Conservation (phyloP, 2,888 invertebrate species). For the Mimachlamys varia region DNA sequence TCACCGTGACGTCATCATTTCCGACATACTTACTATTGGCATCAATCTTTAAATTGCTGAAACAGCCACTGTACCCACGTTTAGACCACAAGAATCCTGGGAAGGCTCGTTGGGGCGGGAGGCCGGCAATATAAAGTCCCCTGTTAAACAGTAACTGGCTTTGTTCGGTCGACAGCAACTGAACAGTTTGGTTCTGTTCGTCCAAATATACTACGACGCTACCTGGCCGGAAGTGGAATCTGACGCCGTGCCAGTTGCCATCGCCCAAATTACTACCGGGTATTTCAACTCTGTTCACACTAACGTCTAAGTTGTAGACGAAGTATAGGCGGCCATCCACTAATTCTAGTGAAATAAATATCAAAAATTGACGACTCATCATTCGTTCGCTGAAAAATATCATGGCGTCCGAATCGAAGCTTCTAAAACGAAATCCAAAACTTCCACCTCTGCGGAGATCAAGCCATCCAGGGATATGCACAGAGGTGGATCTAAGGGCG, state of each 20-base stretch:
- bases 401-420: slow-evolving; percentile 71
- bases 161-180: neutral
- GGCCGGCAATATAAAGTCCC: neutral
- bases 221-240: neutral
- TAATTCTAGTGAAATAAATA: slow-evolving; percentile 76
- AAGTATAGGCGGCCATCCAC: slow-evolving; percentile 76
- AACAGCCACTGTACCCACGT: neutral
- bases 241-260: slow-evolving; percentile 17
- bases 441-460: slow-evolving; percentile 58
- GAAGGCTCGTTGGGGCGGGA: neutral
- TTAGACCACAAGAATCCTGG: neutral
- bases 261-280: neutral
- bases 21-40: neutral
- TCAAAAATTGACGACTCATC: slow-evolving; percentile 38
- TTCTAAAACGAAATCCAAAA: slow-evolving; percentile 73
- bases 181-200: neutral
- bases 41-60: neutral
- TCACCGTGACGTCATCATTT: neutral
- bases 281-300: neutral
- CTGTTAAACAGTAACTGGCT: neutral
- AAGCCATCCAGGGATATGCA: slow-evolving; percentile 20
- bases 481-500: neutral
- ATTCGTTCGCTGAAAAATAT: slow-evolving; percentile 65
- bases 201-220: neutral
- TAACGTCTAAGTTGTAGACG: slow-evolving; percentile 68